A percentile compares a stretch with the other conserved stretches of the same genome.
Conservation (phyloP, 2,113 vertebrate genomes). For the Mohoua ochrocephala region DNA sequence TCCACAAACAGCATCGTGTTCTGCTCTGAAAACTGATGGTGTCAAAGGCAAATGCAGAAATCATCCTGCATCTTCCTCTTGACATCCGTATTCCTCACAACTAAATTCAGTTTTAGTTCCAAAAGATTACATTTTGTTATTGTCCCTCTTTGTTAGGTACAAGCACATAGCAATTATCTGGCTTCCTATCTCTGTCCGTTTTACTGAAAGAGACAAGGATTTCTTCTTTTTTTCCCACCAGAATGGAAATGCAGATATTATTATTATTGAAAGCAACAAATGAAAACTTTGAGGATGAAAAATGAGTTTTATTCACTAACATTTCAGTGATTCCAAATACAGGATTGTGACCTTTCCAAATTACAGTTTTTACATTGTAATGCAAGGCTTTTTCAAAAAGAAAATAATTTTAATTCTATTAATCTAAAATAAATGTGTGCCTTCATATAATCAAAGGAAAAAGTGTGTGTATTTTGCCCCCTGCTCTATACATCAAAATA, state of each 20-base stretch:
- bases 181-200: background rate
- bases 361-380: background rate
- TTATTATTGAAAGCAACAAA: constrained; percentile 15
- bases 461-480: background rate
- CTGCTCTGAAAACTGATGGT: background rate
- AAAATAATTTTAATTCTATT: background rate
- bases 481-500: background rate
- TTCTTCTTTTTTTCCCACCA: background rate
- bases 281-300: background rate
- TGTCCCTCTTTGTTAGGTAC: background rate
- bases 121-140: constrained; percentile 24
- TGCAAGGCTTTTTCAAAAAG: background rate
- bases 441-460: background rate
- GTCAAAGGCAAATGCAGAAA: background rate
- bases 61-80: background rate
- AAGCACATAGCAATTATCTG: background rate
- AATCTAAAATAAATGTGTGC: background rate
- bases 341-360: constrained; percentile 5
- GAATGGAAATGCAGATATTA: constrained; percentile 49
- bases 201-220: background rate
- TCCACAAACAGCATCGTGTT: background rate
- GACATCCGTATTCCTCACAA: background rate
- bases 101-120: background rate
- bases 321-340: background rate
- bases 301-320: background rate